Base-by-base conservation (phyloP, 2,113 vertebrate genomes). In the Catharus minimus region DNA sequence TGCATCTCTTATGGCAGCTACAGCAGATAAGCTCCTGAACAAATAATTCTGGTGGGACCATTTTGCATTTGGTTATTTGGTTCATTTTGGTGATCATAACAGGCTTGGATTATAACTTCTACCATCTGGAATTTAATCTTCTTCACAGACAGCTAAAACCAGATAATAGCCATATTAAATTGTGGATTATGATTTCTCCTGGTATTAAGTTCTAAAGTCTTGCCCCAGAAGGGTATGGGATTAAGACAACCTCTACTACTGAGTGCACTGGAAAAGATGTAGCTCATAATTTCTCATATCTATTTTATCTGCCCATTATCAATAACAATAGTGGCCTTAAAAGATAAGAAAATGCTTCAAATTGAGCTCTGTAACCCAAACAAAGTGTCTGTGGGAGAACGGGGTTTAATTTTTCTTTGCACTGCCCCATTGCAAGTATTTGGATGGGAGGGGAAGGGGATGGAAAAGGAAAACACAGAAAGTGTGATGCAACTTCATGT, bases 81-180 rank as follows among this genome's bases (percentile, higher is more conserved):
- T 91, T 90, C 82, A 88, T 93, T 94, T 96, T 96, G 94, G 92
- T 92, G 91, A 87, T 73, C 74, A 56, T 93, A 94, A 90, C 77
- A 94, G 86, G 92, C 77, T 88, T 96, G 95, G 95, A 96, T 97
- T 96, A 96, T 93, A 96, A 95, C 87, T 91, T 88, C 85, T 86
- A 96, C 94, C 94, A 94, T 96, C 96, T 96, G 95, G 94, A 94
- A 95, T 92, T 91, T 96, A 97, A 97, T 97, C 95, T 95, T 96
- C 94, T 96, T 92, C 95, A 95, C 93, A 96, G 95, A 96, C 96
- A 95, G 95, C 83, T 90, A 97, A 96, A 96, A 95, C 90, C 92
- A 95, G 94, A 91, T 94, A 92, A 96, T 88, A 94, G 90, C 90
- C 93, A 95, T 93, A 96, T 95, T 96, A 96, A 96, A 96, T 91